Conservation (phyloP, 2,888 invertebrate species). For the Stenurella melanura region DNA sequence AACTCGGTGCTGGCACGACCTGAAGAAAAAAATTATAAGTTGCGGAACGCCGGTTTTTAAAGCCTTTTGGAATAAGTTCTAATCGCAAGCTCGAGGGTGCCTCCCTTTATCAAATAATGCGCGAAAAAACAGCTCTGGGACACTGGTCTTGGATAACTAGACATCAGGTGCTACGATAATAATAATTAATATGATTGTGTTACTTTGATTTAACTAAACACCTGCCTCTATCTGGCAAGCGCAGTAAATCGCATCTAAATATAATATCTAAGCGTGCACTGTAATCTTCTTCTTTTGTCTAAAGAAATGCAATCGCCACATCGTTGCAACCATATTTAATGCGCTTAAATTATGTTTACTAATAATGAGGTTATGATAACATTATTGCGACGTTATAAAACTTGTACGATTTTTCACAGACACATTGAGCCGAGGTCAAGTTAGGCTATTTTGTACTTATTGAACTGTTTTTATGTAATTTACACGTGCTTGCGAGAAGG, state of each 20-base stretch:
- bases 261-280: not conserved
- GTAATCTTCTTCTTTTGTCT: not conserved
- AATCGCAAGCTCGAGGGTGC: slow-evolving; percentile 59
- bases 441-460: not conserved
- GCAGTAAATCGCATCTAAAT: not conserved
- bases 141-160: not conserved
- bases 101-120: not conserved
- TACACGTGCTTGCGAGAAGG: not conserved
- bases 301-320: slow-evolving; percentile 2
- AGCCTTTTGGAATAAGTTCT: not conserved
- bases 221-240: not conserved
- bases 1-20: not conserved
- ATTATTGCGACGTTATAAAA: not conserved
- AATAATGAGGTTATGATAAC: not conserved
- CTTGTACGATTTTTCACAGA: not conserved
- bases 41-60: not conserved
- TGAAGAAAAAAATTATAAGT: not conserved
- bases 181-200: not conserved
- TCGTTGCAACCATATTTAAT: not conserved
- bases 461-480: not conserved
- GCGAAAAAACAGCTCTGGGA: not conserved
- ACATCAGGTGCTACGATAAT: not conserved
- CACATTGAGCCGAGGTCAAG: not conserved
- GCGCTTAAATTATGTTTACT: not conserved
- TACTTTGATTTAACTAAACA: not conserved